phyloP scores from a whole-genome alignment of 2,888 invertebrate species.

The Oscheius sp. region DNA sequence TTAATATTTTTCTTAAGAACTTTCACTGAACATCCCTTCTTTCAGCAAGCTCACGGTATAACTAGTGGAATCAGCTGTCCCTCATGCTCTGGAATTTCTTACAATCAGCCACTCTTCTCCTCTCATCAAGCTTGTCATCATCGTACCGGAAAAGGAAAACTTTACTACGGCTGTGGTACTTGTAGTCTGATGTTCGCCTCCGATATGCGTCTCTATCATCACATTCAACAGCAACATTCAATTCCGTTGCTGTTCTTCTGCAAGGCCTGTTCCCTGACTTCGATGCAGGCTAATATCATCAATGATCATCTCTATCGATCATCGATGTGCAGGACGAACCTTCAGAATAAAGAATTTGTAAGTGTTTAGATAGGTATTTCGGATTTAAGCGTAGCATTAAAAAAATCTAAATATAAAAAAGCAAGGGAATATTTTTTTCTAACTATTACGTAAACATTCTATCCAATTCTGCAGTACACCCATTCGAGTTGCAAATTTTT shows the following conservation, averaged over 20 bases:
- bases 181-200: constrained; percentile 27
- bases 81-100: constrained; percentile 35
- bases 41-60: constrained; percentile 33
- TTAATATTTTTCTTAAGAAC: no score
- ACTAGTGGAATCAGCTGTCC: constrained; percentile 26
- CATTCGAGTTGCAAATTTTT: no score
- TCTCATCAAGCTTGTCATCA: constrained; percentile 32
- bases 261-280: constrained; percentile 26
- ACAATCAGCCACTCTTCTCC: constrained; percentile 28
- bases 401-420: no score
- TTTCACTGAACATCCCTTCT: no score
- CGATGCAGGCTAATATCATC: background rate
- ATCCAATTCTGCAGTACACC: no score
- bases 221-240: constrained; percentile 25
- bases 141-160: background rate
- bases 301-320: background rate
- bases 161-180: constrained; percentile 36
- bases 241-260: constrained; percentile 39
- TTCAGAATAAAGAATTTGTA: background rate
- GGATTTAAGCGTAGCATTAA: no score
- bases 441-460: background rate
- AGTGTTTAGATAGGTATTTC: background rate
- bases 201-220: constrained; percentile 34
- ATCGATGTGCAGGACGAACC: background rate
- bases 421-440: no score